Percentiles rank a stretch among this genome's conserved stretches.
Evolutionary conservation across 2,888 invertebrate genomes (phyloP).

Genomic region (Herminia tarsipennalis): DNA sequence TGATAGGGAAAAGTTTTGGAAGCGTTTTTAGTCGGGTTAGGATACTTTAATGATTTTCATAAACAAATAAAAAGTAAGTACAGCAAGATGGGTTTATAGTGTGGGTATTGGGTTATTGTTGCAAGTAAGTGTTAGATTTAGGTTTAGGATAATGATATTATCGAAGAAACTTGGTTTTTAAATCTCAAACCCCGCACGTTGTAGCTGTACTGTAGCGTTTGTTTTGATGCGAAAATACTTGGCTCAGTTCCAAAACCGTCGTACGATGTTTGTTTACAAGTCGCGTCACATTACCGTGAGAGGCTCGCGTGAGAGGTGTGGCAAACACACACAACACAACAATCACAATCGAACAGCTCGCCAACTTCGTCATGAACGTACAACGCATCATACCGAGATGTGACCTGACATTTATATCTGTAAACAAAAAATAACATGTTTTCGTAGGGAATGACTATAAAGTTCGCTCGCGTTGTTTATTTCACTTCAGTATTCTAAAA

Average conservation of each 20-base stretch:
- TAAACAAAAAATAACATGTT: constrained; percentile 75
- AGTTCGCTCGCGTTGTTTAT: constrained; percentile 28
- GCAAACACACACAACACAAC: not conserved
- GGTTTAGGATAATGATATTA: not conserved
- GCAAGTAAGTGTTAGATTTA: too few species aligned
- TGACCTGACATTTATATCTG: constrained; percentile 4
- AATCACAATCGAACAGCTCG: not conserved
- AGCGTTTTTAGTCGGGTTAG: too few species aligned
- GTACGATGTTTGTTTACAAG: constrained; percentile 73
- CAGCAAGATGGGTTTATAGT: too few species aligned
- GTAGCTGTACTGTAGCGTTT: constrained; percentile 1
- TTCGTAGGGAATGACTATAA: constrained; percentile 56
- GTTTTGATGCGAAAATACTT: constrained; percentile 42
- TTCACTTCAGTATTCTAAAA: constrained; percentile 14
- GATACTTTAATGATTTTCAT: too few species aligned
- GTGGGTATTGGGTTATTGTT: too few species aligned
- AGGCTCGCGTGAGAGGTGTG: constrained; percentile 60
- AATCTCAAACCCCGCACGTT: not conserved
- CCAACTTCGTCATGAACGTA: constrained; percentile 22
- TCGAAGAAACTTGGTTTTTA: not conserved
- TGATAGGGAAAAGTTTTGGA: too few species aligned
- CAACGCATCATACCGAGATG: not conserved
- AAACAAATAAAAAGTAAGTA: not conserved
- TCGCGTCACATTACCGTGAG: constrained; percentile 44
- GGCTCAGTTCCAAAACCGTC: constrained; percentile 63